Base-by-base conservation (phyloP, 2,888 invertebrate genomes). In the Acleris sparsana region DNA sequence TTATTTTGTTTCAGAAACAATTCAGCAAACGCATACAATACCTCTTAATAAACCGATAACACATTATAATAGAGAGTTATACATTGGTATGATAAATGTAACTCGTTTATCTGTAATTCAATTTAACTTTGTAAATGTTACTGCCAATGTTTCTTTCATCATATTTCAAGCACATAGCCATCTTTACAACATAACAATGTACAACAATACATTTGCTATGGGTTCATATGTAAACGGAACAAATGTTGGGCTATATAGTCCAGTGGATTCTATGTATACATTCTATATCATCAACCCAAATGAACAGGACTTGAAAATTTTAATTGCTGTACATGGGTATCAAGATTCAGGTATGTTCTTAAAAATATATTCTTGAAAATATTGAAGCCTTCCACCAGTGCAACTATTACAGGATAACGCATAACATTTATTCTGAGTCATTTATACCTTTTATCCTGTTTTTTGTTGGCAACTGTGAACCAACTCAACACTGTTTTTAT, bases 91-190 rank as follows among this genome's bases (percentile, higher is more conserved):
- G 69, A 56, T 83, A 2, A 73, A 72, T 6, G 67, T 92, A 11
- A 83, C 83, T 22, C 67, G 72, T 1, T 72, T 78, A 9, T 82
- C 88, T 11, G 82, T 75, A 1, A 62, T 90, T 20, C 72, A 83
- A 70, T 79, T 94, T 1, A 77, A 84, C 67, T 84, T 95, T 43
- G 75, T 68, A 1, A 76, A 93, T 76, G 82, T 93, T 1, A 88
- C 93, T 13, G 71, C 80, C 1, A 80, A 82, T 63, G 80, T 94
- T 43, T 85, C 89, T 1, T 96, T 94, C 76, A 84, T 95, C 18
- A 80, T 95, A 64, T 83, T 95, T 49, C 95, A 96, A 94, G 93
- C 93, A 5, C 96, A 96, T 77, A 92, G 93, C 56, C 93, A 94
- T 70, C 72, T 93, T 16, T 80, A 93, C 66, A 93, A 94, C 80